phyloP scores from a whole-genome alignment of 2,797 vertebrate genomes.

The Eidolon dupreanum region DNA sequence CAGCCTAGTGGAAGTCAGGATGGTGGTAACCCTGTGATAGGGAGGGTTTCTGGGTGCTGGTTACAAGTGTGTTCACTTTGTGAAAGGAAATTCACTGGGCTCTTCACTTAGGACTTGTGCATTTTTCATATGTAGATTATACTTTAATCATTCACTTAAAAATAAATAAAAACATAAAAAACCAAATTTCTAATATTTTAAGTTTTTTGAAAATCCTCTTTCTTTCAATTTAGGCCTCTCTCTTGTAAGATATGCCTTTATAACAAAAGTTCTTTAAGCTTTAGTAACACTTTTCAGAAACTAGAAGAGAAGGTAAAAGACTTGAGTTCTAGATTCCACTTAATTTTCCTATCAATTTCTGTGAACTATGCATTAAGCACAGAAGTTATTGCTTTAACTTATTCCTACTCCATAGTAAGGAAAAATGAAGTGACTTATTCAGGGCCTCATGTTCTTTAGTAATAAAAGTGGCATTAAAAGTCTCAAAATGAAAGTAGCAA shows the following conservation, averaged over 20 bases:
- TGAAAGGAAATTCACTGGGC: background rate
- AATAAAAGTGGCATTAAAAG: background rate
- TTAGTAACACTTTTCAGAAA: background rate
- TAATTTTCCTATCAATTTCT: background rate
- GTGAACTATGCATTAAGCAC: background rate
- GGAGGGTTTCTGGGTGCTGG: background rate
- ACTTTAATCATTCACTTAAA: background rate
- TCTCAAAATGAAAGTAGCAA: background rate
- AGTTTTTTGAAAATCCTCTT: slow-evolving; percentile 5
- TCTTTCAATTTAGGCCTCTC: background rate
- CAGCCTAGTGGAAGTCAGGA: background rate
- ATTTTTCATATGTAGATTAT: background rate
- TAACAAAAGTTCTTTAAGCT: background rate
- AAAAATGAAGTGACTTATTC: background rate
- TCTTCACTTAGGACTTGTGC: background rate
- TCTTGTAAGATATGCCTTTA: background rate
- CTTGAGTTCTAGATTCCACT: background rate
- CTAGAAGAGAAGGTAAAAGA: background rate
- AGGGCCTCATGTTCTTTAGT: background rate
- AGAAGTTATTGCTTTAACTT: background rate
- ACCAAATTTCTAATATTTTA: background rate
- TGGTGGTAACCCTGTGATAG: background rate
- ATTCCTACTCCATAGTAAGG: background rate
- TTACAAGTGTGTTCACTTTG: background rate
- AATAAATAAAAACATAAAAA: background rate